Evolutionary conservation across 2,888 invertebrate species (phyloP).

Genomic region (Ptychoptera contaminata): DNA sequence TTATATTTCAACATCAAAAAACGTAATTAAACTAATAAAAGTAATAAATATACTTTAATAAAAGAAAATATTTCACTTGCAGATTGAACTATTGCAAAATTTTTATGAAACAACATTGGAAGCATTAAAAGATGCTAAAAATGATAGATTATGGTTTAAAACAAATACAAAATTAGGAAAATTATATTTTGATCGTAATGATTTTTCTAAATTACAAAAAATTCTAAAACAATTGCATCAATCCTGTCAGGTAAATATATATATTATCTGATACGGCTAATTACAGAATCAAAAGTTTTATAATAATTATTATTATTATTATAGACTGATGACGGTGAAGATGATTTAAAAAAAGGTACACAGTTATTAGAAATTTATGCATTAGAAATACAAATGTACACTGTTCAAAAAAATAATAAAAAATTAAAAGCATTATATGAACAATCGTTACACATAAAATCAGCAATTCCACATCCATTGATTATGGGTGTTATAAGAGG

Average conservation of each 20-base stretch:
- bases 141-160: constrained; percentile 98
- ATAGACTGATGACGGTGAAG: constrained; percentile 94
- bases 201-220: constrained; percentile 86
- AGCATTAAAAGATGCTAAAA: constrained; percentile 93
- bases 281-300: not conserved
- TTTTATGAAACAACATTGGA: constrained; percentile 96
- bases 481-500: constrained; percentile 99
- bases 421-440: constrained; percentile 92
- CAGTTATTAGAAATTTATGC: constrained; percentile 97
- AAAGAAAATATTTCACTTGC: constrained; percentile 10
- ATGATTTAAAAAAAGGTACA: constrained; percentile 94
- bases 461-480: constrained; percentile 98
- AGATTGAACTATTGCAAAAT: constrained; percentile 96
- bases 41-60: constrained; percentile 4
- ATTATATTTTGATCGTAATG: constrained; percentile 90
- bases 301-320: constrained; percentile 10
- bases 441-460: constrained; percentile 95
- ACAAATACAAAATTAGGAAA: constrained; percentile 98
- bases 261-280: not conserved
- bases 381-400: constrained; percentile 99
- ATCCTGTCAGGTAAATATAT: constrained; percentile 70
- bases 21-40: constrained; percentile 46
- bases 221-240: constrained; percentile 94
- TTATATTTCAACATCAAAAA: constrained; percentile 97
- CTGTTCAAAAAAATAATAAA: constrained; percentile 98